A percentile compares a stretch with the other conserved stretches of the same genome.
Evolutionary conservation across 1,140 invertebrate genomes (phyloP).

Genomic region (Drosophila carrolli): DNA sequence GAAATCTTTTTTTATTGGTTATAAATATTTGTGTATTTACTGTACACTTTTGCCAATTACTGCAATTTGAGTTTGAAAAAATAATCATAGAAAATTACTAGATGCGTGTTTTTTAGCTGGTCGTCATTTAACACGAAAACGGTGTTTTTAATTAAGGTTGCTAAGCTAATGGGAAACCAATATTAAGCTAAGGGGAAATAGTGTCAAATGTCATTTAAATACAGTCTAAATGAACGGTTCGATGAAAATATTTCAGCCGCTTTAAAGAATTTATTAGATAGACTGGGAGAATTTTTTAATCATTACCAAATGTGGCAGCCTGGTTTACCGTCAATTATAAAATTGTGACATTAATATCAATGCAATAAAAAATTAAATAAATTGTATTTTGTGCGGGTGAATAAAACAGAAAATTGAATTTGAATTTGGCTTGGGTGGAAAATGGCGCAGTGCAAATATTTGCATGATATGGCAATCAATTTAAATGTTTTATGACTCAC

Average conservation of each 20-base stretch:
- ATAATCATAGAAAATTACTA: slow-evolving; percentile 2
- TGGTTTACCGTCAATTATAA: background rate
- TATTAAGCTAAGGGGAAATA: background rate
- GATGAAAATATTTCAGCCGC: background rate
- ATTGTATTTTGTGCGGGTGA: slow-evolving; percentile 5
- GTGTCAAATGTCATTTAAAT: background rate
- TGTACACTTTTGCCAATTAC: slow-evolving; percentile 10
- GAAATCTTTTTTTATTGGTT: slow-evolving; percentile 15
- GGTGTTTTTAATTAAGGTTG: background rate
- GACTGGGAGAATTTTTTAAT: background rate
- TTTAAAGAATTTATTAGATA: background rate
- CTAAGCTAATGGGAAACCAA: background rate
- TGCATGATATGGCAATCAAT: slow-evolving; percentile 72
- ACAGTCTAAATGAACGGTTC: background rate
- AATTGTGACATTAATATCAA: slow-evolving; percentile 13
- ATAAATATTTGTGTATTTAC: slow-evolving; percentile 4
- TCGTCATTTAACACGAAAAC: background rate
- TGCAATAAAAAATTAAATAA: slow-evolving; percentile 31
- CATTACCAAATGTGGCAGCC: background rate
- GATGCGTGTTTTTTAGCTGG: background rate
- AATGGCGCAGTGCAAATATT: slow-evolving; percentile 60
- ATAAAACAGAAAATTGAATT: slow-evolving; percentile 32
- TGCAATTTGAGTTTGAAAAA: slow-evolving; percentile 38
- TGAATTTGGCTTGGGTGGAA: slow-evolving; percentile 33
- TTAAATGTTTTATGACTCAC: slow-evolving; percentile 65